phyloP scores from a whole-genome alignment of 2,113 vertebrate species.

The Procavia capensis region DNA sequence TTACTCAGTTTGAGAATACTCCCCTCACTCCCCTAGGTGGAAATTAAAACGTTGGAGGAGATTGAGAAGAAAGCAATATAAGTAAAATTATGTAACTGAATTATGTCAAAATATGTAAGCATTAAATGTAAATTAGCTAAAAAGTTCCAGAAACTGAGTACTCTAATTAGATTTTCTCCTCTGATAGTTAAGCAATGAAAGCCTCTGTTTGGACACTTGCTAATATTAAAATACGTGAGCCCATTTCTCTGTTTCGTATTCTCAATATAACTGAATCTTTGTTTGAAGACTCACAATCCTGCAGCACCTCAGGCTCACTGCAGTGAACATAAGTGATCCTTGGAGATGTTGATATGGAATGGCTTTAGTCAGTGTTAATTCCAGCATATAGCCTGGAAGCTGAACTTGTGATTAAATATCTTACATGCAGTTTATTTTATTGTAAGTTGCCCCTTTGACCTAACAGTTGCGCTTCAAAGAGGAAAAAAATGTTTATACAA shows the following conservation, averaged over 20 bases:
- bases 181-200: constrained; percentile 13
- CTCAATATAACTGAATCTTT: constrained; percentile 30
- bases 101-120: constrained; percentile 15
- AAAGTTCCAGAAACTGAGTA: constrained; percentile 26
- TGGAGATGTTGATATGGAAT: not conserved
- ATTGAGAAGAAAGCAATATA: too few relatives aligned
- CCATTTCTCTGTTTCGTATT: not conserved
- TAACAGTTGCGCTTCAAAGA: constrained; percentile 17
- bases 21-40: too few relatives aligned
- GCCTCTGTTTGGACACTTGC: not conserved
- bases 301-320: not conserved
- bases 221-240: not conserved
- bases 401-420: constrained; percentile 24
- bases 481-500: not conserved
- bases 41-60: too few relatives aligned
- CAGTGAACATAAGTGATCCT: not conserved
- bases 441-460: not conserved
- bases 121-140: constrained; percentile 42
- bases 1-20: too few relatives aligned
- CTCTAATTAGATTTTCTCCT: not conserved
- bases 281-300: constrained; percentile 38
- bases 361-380: not conserved
- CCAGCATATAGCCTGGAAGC: not conserved
- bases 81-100: not conserved
- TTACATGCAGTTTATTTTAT: not conserved